phyloP scores from a whole-genome alignment of 2,797 vertebrate genomes.

The Chloroceryle amazona region DNA sequence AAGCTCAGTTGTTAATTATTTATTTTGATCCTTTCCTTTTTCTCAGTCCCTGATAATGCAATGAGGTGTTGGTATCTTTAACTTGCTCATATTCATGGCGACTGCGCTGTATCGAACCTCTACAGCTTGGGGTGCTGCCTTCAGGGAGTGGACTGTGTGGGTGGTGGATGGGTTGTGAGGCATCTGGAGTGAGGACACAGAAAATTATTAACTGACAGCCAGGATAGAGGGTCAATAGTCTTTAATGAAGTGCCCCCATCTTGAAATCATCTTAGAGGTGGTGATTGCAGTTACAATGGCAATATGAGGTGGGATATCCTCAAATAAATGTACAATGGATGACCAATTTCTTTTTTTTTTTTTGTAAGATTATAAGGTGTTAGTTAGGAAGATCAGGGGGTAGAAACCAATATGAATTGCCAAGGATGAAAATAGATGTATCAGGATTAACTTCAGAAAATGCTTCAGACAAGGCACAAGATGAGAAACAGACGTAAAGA shows the following conservation, averaged over 20 bases:
- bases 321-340: not conserved
- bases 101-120: not conserved
- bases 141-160: not conserved
- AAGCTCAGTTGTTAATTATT: not conserved
- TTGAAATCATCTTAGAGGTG: not conserved
- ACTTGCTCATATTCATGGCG: fast-evolving
- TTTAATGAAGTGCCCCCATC: not conserved
- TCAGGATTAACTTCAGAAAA: not conserved
- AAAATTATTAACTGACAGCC: not conserved
- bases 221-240: not conserved
- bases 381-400: not conserved
- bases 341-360: no score
- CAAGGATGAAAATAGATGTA: not conserved
- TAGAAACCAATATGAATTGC: not conserved
- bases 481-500: not conserved
- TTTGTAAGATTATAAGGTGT: not conserved
- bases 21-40: not conserved
- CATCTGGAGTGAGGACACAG: not conserved
- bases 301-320: not conserved
- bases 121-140: not conserved
- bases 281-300: not conserved
- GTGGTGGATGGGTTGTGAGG: not conserved
- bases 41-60: no score
- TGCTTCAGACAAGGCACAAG: not conserved
- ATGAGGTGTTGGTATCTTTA: not conserved